A percentile compares a stretch with the other conserved stretches of the same genome.
Conservation (phyloP, 2,797 vertebrate species). For the Eutrigla gurnardus region DNA sequence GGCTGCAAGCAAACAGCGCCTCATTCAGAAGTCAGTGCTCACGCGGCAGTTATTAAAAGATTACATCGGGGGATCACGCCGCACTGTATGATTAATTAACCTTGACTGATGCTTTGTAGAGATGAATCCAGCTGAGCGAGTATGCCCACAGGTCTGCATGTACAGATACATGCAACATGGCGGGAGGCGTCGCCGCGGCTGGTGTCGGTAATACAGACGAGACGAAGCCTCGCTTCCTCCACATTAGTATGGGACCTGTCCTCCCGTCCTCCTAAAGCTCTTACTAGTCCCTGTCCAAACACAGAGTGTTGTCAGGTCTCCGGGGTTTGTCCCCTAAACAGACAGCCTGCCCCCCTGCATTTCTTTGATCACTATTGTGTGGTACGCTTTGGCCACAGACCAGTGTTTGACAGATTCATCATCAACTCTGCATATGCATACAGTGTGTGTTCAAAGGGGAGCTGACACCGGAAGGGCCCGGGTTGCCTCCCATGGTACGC, state of each 20-base stretch:
- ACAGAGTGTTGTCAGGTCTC: slow-evolving; percentile 14
- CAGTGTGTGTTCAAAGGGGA: slow-evolving; percentile 69
- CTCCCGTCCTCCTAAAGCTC: slow-evolving; percentile 26
- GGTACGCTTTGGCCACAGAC: slow-evolving; percentile 38
- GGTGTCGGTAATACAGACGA: slow-evolving; percentile 38
- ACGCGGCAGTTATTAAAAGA: slow-evolving; percentile 75
- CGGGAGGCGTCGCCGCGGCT: slow-evolving; percentile 34
- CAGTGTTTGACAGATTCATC: slow-evolving; percentile 56
- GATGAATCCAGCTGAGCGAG: slow-evolving; percentile 61
- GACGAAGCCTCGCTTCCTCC: slow-evolving; percentile 46
- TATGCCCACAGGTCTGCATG: slow-evolving; percentile 56
- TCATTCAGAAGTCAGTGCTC: slow-evolving; percentile 62
- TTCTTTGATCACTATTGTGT: slow-evolving; percentile 37
- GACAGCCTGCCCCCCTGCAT: slow-evolving; percentile 31
- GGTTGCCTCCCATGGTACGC: slow-evolving; percentile 48
- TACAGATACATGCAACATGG: slow-evolving; percentile 52
- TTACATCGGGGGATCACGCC: slow-evolving; percentile 74
- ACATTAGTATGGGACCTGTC: slow-evolving; percentile 38
- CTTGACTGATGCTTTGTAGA: slow-evolving; percentile 77
- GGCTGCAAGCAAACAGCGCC: slow-evolving; percentile 49
- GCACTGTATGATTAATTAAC: slow-evolving; percentile 79
- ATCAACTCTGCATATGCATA: slow-evolving; percentile 72
- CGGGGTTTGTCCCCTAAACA: slow-evolving; percentile 25
- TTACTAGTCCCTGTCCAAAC: slow-evolving; percentile 53
- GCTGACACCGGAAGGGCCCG: slow-evolving; percentile 65